Evolutionary conservation across 1,140 invertebrate genomes (phyloP), one percentile per base, ranked within the genome.

Genomic region (Branchinecta lynchi): DNA sequence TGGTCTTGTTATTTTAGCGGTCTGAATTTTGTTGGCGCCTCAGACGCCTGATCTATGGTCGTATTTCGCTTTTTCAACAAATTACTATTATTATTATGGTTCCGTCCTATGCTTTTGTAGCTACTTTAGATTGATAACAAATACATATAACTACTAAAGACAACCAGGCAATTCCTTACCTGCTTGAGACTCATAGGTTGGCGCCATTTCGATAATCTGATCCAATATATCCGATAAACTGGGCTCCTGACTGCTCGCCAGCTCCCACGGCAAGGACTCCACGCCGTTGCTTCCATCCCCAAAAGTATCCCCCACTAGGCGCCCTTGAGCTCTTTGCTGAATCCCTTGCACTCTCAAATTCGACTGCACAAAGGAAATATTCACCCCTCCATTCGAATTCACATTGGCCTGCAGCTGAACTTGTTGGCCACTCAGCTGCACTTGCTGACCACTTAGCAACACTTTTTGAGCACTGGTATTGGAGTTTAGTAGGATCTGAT

Each of bases 181-280:
- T 68, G 43, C 17, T 43, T 60, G 3, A 32, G 17, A 43, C 15
- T 70, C 71, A 69, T 71, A 72, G 44, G 60, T 43, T 68, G 86
- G 83, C 70, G 86, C 85, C 72, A 89, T 84, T 67, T 91, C 88
- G 74, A 91, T 89, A 65, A 92, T 86, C 78, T 89, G 86, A 80
- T 92, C 89, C 72, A 93, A 76, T 73, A 93, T 86, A 73, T 88
- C 87, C 7, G 89, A 90, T 45, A 92, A 79, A 71, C 86, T 80
- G 15, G 86, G 84, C 80, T 92, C 90, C 67, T 82, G 82, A 68
- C 80, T 79, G 69, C 81, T 80, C 72, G 45, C 65, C 65, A 80
- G 79, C 71, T 79, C 77, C 77, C 78, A 80, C 70, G 68, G 73
- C 68, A 69, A 80, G 76, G 21, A 76, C 73, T 65, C 71, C 71